Evolutionary conservation across 2,797 vertebrate species (phyloP), one percentile per base, ranked within the genome.

Genomic region (Myotis planiceps): DNA sequence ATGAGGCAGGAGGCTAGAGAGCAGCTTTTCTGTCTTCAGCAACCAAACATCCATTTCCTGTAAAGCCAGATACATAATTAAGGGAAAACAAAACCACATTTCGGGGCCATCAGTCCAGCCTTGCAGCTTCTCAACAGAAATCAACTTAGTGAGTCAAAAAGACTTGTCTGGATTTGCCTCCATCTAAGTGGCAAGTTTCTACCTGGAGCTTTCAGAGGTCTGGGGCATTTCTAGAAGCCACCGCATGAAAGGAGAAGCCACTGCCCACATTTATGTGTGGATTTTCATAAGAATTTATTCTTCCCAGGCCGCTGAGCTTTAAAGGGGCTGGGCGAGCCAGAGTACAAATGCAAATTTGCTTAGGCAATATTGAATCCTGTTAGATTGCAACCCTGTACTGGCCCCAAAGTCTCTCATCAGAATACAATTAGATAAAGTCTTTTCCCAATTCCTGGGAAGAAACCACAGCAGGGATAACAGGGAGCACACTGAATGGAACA

Each of bases 51-150:
- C 60, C 58, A 82, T 92, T 97, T 93, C 81, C 94, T 76, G 66
- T 51, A 69, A 95, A 93, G 72, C 66, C 78, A 81, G 93, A 87
- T n/a, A 94, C 94, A 39, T 92, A 93, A 96, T 94, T 95, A 97
- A 9, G 81, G 34, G 23, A 78, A 92, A 96, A 75, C 68, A 82
- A 97, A 97, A 93, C 76, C 27, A 15, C 47, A 68, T 90, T 88
- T 82, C 19, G 3, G 65, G 90, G 79, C 94, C 79, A 65, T 82
- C 68, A 2, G 72, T 95, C 84, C 55, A 78, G 89, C 39, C 76
- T 72, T 80, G 65, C 66, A 74, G n/a, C 75, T 93, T 87, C 72
- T 88, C 53, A 71, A 60, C 58, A 93, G 72, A 83, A 92, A 87
- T 84, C 71, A 87, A 32, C 3, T 5, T 1, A 49, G 27, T 65